Conservation (phyloP, 1,140 invertebrate genomes). For the Heliconius hermathena region DNA sequence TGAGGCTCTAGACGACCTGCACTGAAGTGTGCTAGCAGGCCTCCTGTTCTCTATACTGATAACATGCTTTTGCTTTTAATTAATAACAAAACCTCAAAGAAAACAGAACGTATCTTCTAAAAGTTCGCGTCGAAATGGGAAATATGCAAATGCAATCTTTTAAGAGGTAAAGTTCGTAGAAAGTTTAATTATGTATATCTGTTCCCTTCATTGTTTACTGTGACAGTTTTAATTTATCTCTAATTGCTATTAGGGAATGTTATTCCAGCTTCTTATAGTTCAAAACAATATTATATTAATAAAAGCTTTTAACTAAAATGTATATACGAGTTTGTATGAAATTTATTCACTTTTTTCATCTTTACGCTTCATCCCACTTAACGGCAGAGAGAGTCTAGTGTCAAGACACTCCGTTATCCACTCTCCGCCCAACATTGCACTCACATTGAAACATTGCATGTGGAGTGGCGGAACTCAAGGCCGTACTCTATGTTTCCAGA, state of each 20-base stretch:
- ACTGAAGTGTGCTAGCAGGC: too few species aligned
- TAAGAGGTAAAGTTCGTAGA: slow-evolving; percentile 35
- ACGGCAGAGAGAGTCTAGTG: too few species aligned
- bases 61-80: too few species aligned
- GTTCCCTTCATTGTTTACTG: slow-evolving; percentile 19
- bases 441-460: too few species aligned
- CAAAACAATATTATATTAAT: neutral
- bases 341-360: too few species aligned
- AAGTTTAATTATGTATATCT: slow-evolving; percentile 36
- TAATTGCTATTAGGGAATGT: slow-evolving; percentile 23
- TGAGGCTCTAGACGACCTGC: too few species aligned
- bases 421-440: too few species aligned
- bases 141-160: slow-evolving; percentile 48
- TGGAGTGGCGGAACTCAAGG: too few species aligned
- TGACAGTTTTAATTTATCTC: slow-evolving; percentile 27
- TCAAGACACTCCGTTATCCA: too few species aligned
- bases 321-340: neutral
- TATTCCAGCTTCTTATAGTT: neutral
- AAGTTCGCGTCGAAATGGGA: slow-evolving; percentile 30
- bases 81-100: neutral
- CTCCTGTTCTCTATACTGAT: too few species aligned
- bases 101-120: slow-evolving; percentile 10
- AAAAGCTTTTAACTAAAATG: neutral
- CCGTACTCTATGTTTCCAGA: too few species aligned
- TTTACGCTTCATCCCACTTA: too few species aligned